Evolutionary conservation across 2,113 vertebrate genomes (phyloP), one percentile per base, ranked within the genome.

Genomic region (Tinamus guttatus): DNA sequence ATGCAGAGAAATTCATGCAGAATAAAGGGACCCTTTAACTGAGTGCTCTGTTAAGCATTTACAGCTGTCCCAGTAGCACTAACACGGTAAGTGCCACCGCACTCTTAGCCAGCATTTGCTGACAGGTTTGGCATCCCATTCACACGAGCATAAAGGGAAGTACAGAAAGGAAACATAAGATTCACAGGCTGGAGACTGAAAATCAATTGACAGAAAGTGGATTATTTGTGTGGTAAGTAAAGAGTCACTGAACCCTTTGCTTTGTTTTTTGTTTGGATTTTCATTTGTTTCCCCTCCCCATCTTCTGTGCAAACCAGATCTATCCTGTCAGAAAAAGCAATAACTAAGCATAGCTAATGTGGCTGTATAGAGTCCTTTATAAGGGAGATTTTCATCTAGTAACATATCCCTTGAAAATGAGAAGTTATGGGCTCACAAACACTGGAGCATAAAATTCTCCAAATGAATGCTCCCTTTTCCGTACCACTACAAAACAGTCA

Each of bases 41-140:
- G 52, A 92, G 49, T 73, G 49, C 13, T 81, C 70, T 79, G 58
- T 82, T 91, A 92, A 94, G 81, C 43, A 62, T 87, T 76, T 59
- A 79, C 52, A 74, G 84, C 59, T 80, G 74, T 79, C 96, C 28
- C 58, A 90, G 71, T 43, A 87, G 90, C 79, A 95, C 59, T 71
- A 94, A 69, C 41, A 34, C 0, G 1, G 32, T 69, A 89, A 87
- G 47, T 60, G 47, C 58, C 70, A 25, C 3, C 65, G 47, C 80
- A 79, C 60, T 92, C 84, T 88, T 36, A 73, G 58, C 60, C 49
- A 86, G 74, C 74, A 64, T 59, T 88, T 70, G 59, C 19, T 78
- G 45, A 71, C 22, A 77, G 52, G 21, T 78, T 82, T 90, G 70
- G 15, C 85, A 47, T 52, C 68, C 52, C 52, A 54, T 27, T 85